Evolutionary conservation across 2,113 vertebrate species (phyloP).

Genomic region (Hippocampus abdominalis): DNA sequence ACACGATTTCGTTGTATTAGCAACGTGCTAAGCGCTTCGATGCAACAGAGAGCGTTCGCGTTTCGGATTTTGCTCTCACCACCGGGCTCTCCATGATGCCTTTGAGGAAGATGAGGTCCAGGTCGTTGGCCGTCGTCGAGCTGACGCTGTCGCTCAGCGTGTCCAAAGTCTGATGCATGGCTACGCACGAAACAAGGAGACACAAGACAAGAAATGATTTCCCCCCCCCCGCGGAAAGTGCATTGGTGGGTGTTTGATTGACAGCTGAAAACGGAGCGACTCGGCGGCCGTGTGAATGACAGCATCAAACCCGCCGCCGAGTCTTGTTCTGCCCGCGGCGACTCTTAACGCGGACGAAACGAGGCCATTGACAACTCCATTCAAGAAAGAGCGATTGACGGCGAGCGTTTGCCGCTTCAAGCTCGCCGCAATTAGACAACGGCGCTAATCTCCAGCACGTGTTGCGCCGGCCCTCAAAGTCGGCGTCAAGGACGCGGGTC

Average conservation of each 20-base stretch:
- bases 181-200: conserved; percentile 57
- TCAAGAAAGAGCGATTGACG: background rate
- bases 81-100: conserved; percentile 96
- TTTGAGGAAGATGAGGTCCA: conserved; percentile 92
- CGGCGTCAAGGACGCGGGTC: background rate
- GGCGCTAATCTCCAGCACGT: too few species aligned
- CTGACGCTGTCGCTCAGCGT: conserved; percentile 87
- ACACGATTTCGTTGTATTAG: too few species aligned
- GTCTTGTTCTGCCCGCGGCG: background rate
- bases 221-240: too few species aligned
- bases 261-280: background rate
- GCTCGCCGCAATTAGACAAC: too few species aligned
- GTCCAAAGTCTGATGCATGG: conserved; percentile 90
- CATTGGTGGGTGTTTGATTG: too few species aligned
- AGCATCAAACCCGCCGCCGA: too few species aligned
- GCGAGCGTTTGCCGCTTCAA: background rate
- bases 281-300: too few species aligned
- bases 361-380: background rate
- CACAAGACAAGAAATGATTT: background rate
- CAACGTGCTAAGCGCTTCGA: too few species aligned
- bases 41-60: too few species aligned
- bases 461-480: background rate
- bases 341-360: background rate
- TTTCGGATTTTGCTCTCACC: conserved; percentile 64
- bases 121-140: conserved; percentile 83